A percentile compares a stretch with the other conserved stretches of the same genome.
phyloP scores from a whole-genome alignment of 2,797 vertebrate genomes.

The Poecilia picta region DNA sequence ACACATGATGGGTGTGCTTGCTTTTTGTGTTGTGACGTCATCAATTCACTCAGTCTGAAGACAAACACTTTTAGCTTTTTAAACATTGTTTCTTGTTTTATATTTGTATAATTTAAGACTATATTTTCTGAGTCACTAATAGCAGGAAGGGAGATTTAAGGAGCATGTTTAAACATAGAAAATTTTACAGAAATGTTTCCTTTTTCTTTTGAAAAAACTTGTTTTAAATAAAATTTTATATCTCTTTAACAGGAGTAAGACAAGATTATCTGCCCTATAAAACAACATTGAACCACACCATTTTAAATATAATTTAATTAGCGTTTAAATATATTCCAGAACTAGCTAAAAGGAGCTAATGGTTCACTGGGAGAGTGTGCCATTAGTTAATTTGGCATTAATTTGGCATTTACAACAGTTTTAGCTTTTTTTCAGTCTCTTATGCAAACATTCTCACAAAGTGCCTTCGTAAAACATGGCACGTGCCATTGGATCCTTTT shows the following conservation, averaged over 20 bases:
- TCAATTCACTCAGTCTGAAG: constrained; percentile 18
- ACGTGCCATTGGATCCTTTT: constrained; percentile 10
- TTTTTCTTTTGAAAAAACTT: neutral
- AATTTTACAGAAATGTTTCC: neutral
- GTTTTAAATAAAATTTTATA: neutral
- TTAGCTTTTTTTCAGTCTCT: neutral
- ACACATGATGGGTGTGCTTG: neutral
- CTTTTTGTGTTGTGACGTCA: constrained; percentile 26
- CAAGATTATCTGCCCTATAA: neutral
- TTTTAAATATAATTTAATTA: constrained; percentile 1
- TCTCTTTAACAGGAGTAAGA: neutral
- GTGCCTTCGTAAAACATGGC: constrained; percentile 11
- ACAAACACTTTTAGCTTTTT: neutral
- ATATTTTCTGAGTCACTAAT: constrained; percentile 19
- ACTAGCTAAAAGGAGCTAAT: constrained; percentile 23
- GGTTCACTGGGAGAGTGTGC: neutral
- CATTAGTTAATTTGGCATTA: no score
- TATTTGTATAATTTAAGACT: constrained; percentile 21
- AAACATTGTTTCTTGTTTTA: constrained; percentile 11
- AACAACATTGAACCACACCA: neutral
- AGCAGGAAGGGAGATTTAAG: neutral
- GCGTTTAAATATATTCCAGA: constrained; percentile 14
- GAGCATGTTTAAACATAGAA: neutral
- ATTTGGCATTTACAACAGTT: constrained; percentile 7
- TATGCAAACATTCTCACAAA: constrained; percentile 15